phyloP scores from a whole-genome alignment of 2,888 invertebrate species.

The Cybosia mesomella region DNA sequence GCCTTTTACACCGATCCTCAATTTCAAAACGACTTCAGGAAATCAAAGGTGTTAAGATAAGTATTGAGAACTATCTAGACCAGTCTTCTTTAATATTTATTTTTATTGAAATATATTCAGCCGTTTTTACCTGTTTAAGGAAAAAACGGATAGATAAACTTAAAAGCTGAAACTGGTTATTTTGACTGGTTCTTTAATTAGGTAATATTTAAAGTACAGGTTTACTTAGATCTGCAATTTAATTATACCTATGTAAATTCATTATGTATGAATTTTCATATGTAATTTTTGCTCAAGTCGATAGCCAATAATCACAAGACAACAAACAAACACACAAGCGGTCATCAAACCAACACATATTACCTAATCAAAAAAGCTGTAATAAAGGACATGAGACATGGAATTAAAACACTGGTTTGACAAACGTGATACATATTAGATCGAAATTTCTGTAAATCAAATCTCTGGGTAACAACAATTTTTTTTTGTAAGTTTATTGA shows the following conservation, averaged over 20 bases:
- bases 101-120: background rate
- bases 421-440: too few species aligned
- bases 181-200: background rate
- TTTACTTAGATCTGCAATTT: conserved; percentile 3
- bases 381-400: too few species aligned
- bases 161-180: background rate
- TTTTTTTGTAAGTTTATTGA: too few species aligned
- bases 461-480: too few species aligned
- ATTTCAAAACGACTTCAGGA: background rate
- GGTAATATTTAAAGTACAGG: background rate
- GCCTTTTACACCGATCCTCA: background rate
- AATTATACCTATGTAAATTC: background rate
- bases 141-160: background rate
- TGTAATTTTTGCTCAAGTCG: background rate
- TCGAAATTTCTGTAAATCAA: too few species aligned
- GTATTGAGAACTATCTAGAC: background rate
- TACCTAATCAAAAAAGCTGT: too few species aligned
- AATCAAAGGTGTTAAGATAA: background rate
- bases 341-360: background rate
- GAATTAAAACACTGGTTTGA: too few species aligned
- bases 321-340: background rate
- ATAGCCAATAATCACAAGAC: background rate
- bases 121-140: background rate
- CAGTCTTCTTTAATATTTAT: background rate
- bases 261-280: background rate